A percentile compares a stretch with the other conserved stretches of the same genome.
These are phyloP conservation scores for Lathamus discolor DNA, from an alignment of 2,113 vertebrate species.

Conservation along the genomic window DNA sequence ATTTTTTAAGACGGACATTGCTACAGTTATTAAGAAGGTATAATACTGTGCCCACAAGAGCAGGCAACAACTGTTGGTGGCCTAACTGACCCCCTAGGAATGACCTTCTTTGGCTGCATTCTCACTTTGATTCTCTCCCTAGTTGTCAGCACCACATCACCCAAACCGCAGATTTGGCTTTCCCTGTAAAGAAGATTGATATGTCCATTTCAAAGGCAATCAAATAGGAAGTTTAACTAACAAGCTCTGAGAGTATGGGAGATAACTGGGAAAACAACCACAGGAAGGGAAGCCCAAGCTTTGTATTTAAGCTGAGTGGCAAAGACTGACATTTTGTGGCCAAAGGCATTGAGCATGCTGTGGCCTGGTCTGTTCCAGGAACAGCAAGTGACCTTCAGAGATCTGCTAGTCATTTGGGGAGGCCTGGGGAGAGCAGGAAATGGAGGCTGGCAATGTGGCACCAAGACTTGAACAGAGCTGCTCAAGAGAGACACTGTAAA, in stretches of 20 bases:
- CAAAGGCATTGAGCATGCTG: not conserved
- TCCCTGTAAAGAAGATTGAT: not conserved
- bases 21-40: not conserved
- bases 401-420: not conserved
- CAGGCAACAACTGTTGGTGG: not conserved
- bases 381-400: not conserved
- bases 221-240: not conserved
- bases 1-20: not conserved
- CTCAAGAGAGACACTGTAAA: slow-evolving; percentile 37
- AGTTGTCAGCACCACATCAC: not conserved
- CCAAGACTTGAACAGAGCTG: slow-evolving; percentile 1
- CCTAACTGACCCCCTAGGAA: not conserved
- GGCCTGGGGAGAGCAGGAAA: not conserved
- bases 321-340: not conserved
- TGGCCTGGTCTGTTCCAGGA: not conserved
- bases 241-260: not conserved
- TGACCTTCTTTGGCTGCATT: not conserved
- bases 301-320: not conserved
- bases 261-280: not conserved
- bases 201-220: not conserved
- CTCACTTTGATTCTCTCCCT: not conserved
- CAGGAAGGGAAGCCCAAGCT: not conserved
- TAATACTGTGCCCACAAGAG: not conserved
- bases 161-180: not conserved
- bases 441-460: not conserved